Conservation (phyloP, 2,888 invertebrate species). For the Agrotis segetum region DNA sequence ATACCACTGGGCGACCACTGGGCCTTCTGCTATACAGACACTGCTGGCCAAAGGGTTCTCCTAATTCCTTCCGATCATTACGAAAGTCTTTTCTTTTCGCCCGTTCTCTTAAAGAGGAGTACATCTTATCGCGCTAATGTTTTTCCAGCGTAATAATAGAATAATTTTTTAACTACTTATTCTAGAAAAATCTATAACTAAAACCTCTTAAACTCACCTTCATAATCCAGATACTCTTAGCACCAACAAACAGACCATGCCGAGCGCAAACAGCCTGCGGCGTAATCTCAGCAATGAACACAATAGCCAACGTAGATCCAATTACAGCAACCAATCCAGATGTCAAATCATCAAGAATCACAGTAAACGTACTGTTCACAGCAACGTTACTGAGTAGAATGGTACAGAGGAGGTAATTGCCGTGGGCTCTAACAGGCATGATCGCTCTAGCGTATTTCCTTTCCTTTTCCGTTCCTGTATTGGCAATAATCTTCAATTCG, state of each 20-base stretch:
- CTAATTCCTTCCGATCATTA: too few relatives aligned
- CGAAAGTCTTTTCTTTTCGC: too few relatives aligned
- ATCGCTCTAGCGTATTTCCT: conserved; percentile 96
- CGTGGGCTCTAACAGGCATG: conserved; percentile 97
- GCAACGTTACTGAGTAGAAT: conserved; percentile 96
- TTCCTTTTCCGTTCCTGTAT: conserved; percentile 97
- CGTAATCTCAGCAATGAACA: conserved; percentile 99
- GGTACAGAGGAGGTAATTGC: conserved; percentile 97
- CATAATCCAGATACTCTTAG: conserved; percentile 98
- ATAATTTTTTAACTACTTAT: too few relatives aligned
- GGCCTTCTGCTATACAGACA: too few relatives aligned
- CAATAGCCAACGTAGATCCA: conserved; percentile 97
- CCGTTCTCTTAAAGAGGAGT: too few relatives aligned
- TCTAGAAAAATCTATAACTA: too few relatives aligned
- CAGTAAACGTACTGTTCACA: conserved; percentile 98
- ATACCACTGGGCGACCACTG: too few relatives aligned
- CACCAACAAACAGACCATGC: conserved; percentile 98
- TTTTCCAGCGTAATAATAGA: too few relatives aligned
- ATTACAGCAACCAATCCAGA: conserved; percentile 97
- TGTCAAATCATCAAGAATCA: conserved; percentile 98
- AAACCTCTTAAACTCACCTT: conserved; percentile 85
- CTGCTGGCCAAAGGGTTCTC: too few relatives aligned
- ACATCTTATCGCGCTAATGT: too few relatives aligned
- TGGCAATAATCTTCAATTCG: conserved; percentile 98
- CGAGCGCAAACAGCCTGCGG: conserved; percentile 99